Percentiles rank a stretch among this genome's conserved stretches.
Evolutionary conservation across 2,888 invertebrate genomes (phyloP).

Genomic region (Melanotus villosus): DNA sequence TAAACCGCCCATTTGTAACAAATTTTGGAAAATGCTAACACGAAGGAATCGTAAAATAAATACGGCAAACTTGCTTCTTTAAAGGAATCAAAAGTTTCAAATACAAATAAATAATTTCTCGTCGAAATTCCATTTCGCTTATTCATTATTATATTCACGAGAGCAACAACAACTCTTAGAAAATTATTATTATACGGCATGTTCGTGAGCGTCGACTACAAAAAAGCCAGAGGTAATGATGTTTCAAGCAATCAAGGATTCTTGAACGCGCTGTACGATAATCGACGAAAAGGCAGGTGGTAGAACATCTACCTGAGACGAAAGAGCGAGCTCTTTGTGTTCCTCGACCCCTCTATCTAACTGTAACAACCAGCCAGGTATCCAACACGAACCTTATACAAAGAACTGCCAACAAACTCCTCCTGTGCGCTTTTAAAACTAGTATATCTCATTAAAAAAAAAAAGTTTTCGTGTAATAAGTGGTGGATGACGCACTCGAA

Average conservation of each 20-base stretch:
- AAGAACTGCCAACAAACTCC: too few species aligned
- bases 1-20: too few species aligned
- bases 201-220: slow-evolving; percentile 35
- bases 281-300: slow-evolving; percentile 54
- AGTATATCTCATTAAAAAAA: too few species aligned
- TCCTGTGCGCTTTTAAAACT: too few species aligned
- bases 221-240: slow-evolving; percentile 45
- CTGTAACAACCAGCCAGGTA: slow-evolving; percentile 53
- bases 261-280: slow-evolving; percentile 52
- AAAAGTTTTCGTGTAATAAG: too few species aligned
- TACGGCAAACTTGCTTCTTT: too few species aligned
- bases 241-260: slow-evolving; percentile 47
- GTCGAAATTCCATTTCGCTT: slow-evolving; percentile 20
- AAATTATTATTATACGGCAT: slow-evolving; percentile 28
- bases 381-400: too few species aligned
- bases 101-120: too few species aligned
- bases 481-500: too few species aligned
- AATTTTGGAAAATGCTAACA: too few species aligned
- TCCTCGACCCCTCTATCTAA: slow-evolving; percentile 52
- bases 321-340: slow-evolving; percentile 51
- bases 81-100: too few species aligned
- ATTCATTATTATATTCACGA: slow-evolving; percentile 31
- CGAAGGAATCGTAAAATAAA: too few species aligned
- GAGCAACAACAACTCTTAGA: slow-evolving; percentile 13
- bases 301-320: slow-evolving; percentile 53